These are phyloP conservation scores for Drosophila macrospina DNA, from an alignment of 2,888 invertebrate genomes.

Conservation along the genomic window DNA sequence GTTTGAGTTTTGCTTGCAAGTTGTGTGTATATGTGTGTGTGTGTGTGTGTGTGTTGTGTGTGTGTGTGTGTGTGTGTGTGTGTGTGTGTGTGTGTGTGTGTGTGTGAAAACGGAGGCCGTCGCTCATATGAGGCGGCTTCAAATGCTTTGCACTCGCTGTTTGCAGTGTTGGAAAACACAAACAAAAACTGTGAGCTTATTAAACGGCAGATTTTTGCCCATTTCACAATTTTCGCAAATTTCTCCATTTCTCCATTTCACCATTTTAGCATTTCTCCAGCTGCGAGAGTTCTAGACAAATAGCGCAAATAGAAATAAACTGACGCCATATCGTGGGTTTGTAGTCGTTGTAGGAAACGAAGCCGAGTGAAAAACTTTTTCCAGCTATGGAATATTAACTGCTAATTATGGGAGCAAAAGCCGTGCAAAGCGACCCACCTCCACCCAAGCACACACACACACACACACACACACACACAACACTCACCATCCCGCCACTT, in stretches of 20 bases:
- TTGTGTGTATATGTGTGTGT: slow-evolving; percentile 28
- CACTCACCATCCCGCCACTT: background rate
- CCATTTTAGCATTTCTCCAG: slow-evolving; percentile 18
- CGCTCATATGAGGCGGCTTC: slow-evolving; percentile 55
- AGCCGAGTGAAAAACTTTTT: slow-evolving; percentile 66
- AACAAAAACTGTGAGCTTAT: slow-evolving; percentile 80
- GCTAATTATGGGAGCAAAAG: slow-evolving; percentile 70
- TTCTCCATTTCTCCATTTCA: slow-evolving; percentile 10
- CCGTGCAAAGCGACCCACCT: slow-evolving; percentile 22
- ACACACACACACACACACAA: too few species aligned
- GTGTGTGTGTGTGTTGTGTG: slow-evolving; percentile 35
- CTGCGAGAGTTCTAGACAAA: slow-evolving; percentile 67
- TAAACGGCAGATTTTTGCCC: slow-evolving; percentile 65
- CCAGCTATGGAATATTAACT: slow-evolving; percentile 77
- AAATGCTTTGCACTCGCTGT: slow-evolving; percentile 52
- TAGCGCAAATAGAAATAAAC: slow-evolving; percentile 75
- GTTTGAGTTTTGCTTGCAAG: slow-evolving; percentile 54
- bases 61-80: slow-evolving; percentile 37
- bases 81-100: slow-evolving; percentile 33
- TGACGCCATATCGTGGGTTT: slow-evolving; percentile 37
- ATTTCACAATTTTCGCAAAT: slow-evolving; percentile 22
- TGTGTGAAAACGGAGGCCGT: slow-evolving; percentile 10
- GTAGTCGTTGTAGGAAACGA: slow-evolving; percentile 22
- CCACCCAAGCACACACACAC: too few species aligned
- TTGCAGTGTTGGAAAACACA: slow-evolving; percentile 79